Conservation (phyloP, 2,888 invertebrate species). For the Julus scanicus region DNA sequence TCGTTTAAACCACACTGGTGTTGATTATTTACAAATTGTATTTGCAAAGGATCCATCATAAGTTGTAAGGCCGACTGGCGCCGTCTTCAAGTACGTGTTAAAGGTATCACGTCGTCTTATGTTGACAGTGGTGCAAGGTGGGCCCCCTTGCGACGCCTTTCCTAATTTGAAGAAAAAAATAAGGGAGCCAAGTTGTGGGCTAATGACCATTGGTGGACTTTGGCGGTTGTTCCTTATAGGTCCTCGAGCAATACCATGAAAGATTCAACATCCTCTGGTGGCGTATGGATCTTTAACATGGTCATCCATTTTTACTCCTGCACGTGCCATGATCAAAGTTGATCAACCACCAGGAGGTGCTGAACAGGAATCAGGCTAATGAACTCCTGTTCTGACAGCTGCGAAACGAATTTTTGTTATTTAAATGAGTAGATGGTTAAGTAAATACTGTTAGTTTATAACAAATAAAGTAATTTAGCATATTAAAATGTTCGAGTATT, state of each 20-base stretch:
- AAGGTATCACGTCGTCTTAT: slow-evolving; percentile 29
- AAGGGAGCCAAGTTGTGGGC: neutral
- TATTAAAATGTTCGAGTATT: no score
- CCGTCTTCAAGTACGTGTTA: slow-evolving; percentile 50
- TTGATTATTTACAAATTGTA: slow-evolving; percentile 28
- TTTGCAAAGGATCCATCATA: slow-evolving; percentile 24
- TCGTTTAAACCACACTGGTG: neutral
- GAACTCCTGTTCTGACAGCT: no score
- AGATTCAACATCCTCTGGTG: no score
- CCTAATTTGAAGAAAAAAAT: neutral
- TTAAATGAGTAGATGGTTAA: no score
- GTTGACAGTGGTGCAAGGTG: slow-evolving; percentile 40
- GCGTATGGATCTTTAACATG: neutral
- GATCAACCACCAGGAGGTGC: no score
- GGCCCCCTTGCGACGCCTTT: slow-evolving; percentile 21
- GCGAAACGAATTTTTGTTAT: no score
- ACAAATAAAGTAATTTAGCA: no score
- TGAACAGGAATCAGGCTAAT: no score
- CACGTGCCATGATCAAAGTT: no score
- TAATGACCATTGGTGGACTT: neutral
- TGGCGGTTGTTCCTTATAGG: neutral
- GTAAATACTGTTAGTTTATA: no score
- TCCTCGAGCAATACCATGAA: neutral
- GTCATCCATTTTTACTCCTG: no score
- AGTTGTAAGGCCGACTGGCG: slow-evolving; percentile 32